phyloP scores from a whole-genome alignment of 2,113 vertebrate species.

The Leptocoma aspasia region DNA sequence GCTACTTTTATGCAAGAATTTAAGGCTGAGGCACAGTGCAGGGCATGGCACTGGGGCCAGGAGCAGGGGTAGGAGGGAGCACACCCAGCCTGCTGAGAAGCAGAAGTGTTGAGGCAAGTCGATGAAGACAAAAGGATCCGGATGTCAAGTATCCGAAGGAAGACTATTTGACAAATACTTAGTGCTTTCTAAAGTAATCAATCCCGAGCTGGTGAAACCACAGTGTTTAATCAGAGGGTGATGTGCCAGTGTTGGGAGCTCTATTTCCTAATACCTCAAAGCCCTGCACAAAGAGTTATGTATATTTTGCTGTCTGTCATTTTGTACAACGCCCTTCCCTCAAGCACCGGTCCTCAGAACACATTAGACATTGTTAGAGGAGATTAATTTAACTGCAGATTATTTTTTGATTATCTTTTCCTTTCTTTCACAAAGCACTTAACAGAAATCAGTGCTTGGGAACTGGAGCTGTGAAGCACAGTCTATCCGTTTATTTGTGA shows the following conservation, averaged over 20 bases:
- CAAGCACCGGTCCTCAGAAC: neutral
- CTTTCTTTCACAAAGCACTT: conserved; percentile 18
- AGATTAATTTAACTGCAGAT: conserved; percentile 26
- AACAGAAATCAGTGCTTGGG: neutral
- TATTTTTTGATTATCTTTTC: neutral
- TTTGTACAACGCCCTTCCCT: neutral
- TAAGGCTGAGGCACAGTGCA: neutral
- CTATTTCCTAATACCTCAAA: neutral
- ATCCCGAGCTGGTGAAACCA: conserved; percentile 5
- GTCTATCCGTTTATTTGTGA: neutral
- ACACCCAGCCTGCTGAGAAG: neutral
- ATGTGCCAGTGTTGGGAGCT: neutral
- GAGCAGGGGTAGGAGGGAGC: neutral
- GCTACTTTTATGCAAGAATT: neutral
- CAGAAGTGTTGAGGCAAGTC: conserved; percentile 28
- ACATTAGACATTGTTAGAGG: neutral
- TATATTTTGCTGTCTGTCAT: neutral
- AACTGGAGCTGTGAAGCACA: neutral
- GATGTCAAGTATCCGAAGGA: neutral
- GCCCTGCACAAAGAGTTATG: neutral
- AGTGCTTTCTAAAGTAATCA: neutral
- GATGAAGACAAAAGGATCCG: neutral
- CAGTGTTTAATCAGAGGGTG: neutral
- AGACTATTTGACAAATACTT: conserved; percentile 16
- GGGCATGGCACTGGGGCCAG: neutral